Evolutionary conservation across 1,140 invertebrate species (phyloP), one percentile per base, ranked within the genome.

Genomic region (Orchestia grillus): DNA sequence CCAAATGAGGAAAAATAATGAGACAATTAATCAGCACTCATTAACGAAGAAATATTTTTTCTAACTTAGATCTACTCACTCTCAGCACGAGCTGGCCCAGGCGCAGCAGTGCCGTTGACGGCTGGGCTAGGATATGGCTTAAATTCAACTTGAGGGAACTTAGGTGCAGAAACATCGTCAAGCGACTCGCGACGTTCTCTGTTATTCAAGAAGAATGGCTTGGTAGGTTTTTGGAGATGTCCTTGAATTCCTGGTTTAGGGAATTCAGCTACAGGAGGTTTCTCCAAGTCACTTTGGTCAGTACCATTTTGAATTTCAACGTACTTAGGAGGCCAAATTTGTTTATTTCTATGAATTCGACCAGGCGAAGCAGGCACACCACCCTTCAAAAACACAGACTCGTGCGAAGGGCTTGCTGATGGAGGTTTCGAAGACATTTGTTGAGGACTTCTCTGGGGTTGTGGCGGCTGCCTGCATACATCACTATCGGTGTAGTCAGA

Each of bases 101-200:
- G 62, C 1, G 62, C 62, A 98, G 98, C 92, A 98, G 98, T 96
- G 97, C 98, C 97, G 98, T 98, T 96, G 98, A 98, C 96, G 98
- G 98, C 43, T 98, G 97, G 62, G 97, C 96, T 91, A 42, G 96
- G 96, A 95, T 96, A 97, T 16, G 96, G 96, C 77, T 96, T 97
- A 57, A 97, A 97, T 90, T 97, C 96, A 40, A 97, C 96, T 90
- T 96, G 96, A 36, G 96, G 96, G 96, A 97, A 97, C 44, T 96
- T 96, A n/a, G 96, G 96, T 40, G 96, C 96, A 90, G 96, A 97
- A 92, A 96, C 96, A 57, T 97, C 96, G 44, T 97, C 96, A 41
- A 97, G 91, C 96, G 90, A 97, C 96, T 95, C 95, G 96, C 96
- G 77, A 97, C 96, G 97, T 97, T 97, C 96, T 96, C 95, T 97